These are phyloP conservation scores for Syndactyla subalaris DNA, from an alignment of 2,797 vertebrate genomes.

Conservation along the genomic window DNA sequence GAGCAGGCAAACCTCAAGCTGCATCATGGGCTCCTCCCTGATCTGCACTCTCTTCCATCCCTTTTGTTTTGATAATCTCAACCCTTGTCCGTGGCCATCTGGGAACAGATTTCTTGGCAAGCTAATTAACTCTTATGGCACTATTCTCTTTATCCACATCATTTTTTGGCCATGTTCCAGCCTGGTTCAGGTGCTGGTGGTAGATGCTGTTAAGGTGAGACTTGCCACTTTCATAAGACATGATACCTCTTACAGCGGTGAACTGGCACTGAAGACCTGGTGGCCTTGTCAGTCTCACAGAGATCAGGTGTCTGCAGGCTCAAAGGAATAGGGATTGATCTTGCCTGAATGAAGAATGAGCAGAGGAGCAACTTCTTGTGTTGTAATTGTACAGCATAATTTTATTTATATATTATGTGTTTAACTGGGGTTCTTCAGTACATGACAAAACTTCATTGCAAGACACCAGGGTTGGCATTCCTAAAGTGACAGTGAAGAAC, in stretches of 20 bases:
- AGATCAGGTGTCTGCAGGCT: not conserved
- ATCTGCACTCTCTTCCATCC: not conserved
- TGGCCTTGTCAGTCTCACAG: not conserved
- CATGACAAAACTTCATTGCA: not conserved
- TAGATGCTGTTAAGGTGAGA: not conserved
- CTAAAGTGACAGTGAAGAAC: not conserved
- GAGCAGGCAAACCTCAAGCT: not conserved
- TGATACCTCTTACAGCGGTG: not conserved
- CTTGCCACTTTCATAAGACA: not conserved
- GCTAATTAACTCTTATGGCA: not conserved
- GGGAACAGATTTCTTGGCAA: not conserved
- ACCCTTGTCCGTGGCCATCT: not conserved
- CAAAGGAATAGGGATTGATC: not conserved
- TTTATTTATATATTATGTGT: not conserved
- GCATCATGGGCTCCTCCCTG: not conserved
- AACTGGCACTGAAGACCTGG: not conserved
- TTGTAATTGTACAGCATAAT: not conserved
- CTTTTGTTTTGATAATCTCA: slow-evolving; percentile 16
- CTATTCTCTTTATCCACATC: not conserved
- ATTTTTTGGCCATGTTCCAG: not conserved
- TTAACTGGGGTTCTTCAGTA: not conserved
- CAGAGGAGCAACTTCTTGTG: not conserved
- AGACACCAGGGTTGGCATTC: not conserved
- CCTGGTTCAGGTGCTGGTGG: not conserved
- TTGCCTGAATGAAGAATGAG: not conserved